Evolutionary conservation across 1,140 invertebrate genomes (phyloP).

Genomic region (Psilanteris sp.): DNA sequence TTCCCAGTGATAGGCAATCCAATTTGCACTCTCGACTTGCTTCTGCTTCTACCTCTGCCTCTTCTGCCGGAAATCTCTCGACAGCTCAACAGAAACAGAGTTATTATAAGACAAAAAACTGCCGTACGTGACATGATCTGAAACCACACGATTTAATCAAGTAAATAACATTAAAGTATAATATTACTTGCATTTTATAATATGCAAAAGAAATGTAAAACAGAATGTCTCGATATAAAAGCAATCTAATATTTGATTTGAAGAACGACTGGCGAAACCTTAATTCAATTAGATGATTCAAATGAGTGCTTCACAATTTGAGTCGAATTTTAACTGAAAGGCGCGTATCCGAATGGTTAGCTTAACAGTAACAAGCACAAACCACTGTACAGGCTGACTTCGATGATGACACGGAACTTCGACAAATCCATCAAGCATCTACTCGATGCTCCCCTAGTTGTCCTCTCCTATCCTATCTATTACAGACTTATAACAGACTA

Average conservation of each 20-base stretch:
- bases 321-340: too few species aligned
- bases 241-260: too few species aligned
- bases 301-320: too few species aligned
- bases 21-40: constrained; percentile 89
- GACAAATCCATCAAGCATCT: constrained; percentile 75
- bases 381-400: constrained; percentile 57
- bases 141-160: constrained; percentile 9
- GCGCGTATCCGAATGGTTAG: too few species aligned
- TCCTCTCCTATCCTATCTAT: constrained; percentile 78
- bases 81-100: constrained; percentile 71
- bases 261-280: too few species aligned
- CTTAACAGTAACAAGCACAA: constrained; percentile 47
- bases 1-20: constrained; percentile 91
- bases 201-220: too few species aligned
- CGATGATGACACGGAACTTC: constrained; percentile 75
- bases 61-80: constrained; percentile 78
- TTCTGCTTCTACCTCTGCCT: constrained; percentile 83
- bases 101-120: constrained; percentile 71
- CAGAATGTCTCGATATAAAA: too few species aligned
- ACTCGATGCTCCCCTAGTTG: constrained; percentile 78
- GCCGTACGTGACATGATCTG: constrained; percentile 72
- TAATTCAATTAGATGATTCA: too few species aligned
- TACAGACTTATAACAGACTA: constrained; percentile 74
- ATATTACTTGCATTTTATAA: too few species aligned
- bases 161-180: too few species aligned